Percentiles rank a stretch among this genome's conserved stretches.
phyloP scores from a whole-genome alignment of 2,888 invertebrate genomes.

The Barypeithes pellucidus region DNA sequence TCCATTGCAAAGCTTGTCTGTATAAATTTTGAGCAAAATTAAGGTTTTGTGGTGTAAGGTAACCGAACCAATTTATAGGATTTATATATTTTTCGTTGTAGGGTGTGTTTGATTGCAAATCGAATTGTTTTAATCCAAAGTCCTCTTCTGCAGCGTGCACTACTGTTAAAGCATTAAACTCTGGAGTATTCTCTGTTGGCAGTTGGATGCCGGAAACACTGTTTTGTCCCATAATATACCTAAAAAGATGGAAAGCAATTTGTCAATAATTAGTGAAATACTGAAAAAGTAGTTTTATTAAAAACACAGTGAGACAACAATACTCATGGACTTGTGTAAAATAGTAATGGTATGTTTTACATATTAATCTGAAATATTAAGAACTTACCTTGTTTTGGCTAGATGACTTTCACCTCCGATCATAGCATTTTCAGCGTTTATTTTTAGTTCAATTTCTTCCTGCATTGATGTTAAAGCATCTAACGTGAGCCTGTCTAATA shows the following conservation, averaged over 20 bases:
- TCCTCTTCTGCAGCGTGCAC: conserved; percentile 66
- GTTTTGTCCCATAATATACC: conserved; percentile 86
- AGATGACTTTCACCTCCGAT: conserved; percentile 82
- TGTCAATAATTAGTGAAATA: not conserved
- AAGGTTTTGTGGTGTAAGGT: conserved; percentile 86
- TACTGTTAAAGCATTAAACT: conserved; percentile 71
- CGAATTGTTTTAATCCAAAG: conserved; percentile 61
- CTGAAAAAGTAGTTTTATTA: not conserved
- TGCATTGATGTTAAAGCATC: conserved; percentile 82
- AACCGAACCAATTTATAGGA: conserved; percentile 91
- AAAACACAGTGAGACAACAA: too few relatives aligned
- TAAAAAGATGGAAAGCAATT: conserved; percentile 22
- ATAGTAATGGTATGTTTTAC: too few relatives aligned
- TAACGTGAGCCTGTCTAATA: conserved; percentile 80
- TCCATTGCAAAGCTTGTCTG: conserved; percentile 78
- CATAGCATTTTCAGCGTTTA: conserved; percentile 80
- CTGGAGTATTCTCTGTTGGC: conserved; percentile 77
- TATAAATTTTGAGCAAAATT: conserved; percentile 84
- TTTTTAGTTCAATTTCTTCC: conserved; percentile 79
- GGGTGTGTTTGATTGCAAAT: conserved; percentile 63
- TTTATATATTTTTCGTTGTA: conserved; percentile 71
- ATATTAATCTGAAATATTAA: too few relatives aligned
- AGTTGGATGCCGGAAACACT: conserved; percentile 81
- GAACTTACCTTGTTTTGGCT: conserved; percentile 78
- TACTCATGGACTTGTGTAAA: too few relatives aligned